Base-by-base conservation (phyloP, 2,113 vertebrate genomes). In the Gallinago undulata region DNA sequence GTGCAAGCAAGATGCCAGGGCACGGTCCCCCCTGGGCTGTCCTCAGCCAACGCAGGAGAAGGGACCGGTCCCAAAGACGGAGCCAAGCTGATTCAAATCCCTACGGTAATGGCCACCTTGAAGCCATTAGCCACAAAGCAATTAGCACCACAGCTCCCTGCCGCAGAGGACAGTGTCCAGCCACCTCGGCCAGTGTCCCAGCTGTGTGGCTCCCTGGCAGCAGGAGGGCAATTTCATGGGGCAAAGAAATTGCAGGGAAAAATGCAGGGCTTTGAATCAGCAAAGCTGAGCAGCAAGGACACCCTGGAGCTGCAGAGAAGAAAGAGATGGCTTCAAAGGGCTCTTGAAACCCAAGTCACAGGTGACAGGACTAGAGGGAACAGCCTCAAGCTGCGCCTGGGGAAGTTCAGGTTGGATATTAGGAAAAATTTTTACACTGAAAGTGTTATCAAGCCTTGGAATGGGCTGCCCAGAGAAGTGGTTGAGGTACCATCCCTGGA, bases 241-340 rank as follows among this genome's bases (percentile, higher is more conserved):
- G 39, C 10, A 48, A 25, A 72, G 11, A 60, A 86, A 66, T 15
- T 7, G 37, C 45, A 60, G 43, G 15, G 35, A 24, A 43, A 64
- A 47, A 11, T 0, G 0, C 0, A 30, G 13, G 33, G 28, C 28
- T 47, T 30, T 3, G 23, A 63, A 27, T 33, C 18, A 69, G 41
- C 35, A 63, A 48, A 74, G n/a, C 60, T 35, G 75, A 62, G n/a
- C 68, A n/a, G 28, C 3, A 6, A 64, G 63, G 43, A 59, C 23
- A 33, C 9, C 11, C 1, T 1, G 1, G 25, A 11, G 62, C 41
- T 11, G 62, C 6, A 1, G 11, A 53, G 37, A 10, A 27, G 6
- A 8, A 13, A 0, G 27, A 56, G 59, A 33, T 5, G 47, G 45
- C 7, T 77, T 41, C 64, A 60, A 28, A 66, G 13, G 27, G 43